phyloP scores from a whole-genome alignment of 2,888 invertebrate genomes.

The Netelia melanura region DNA sequence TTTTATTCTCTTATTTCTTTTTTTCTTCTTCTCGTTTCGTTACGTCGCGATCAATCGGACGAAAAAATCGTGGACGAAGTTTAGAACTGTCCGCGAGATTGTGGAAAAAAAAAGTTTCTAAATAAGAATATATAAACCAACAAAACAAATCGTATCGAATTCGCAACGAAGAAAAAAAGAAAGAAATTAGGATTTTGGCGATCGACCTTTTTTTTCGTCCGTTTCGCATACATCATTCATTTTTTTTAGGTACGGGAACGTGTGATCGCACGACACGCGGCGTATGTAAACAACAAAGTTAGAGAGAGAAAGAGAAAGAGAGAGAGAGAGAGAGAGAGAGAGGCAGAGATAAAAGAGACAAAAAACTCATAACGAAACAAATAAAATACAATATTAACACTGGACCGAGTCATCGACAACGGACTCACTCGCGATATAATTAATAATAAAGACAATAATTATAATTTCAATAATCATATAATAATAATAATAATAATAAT shows the following conservation, averaged over 20 bases:
- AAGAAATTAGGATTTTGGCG: constrained; percentile 14
- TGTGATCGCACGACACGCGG: constrained; percentile 82
- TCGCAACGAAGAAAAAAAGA: constrained; percentile 48
- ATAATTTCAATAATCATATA: constrained; percentile 73
- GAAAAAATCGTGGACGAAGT: constrained; percentile 35
- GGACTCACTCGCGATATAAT: constrained; percentile 82
- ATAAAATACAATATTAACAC: constrained; percentile 85
- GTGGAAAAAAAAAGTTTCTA: constrained; percentile 38
- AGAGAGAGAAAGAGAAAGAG: constrained; percentile 29
- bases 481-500: constrained; percentile 75
- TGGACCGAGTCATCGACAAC: constrained; percentile 83
- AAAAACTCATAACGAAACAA: constrained; percentile 83
- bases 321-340: constrained; percentile 52
- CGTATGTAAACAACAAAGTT: constrained; percentile 81
- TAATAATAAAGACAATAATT: constrained; percentile 68
- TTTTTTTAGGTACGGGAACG: constrained; percentile 82
- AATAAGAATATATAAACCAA: constrained; percentile 54
- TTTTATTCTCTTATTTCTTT: constrained; percentile 27
- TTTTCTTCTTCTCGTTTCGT: constrained; percentile 37
- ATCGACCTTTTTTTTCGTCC: constrained; percentile 35
- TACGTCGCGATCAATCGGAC: constrained; percentile 29
- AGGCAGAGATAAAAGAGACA: constrained; percentile 69
- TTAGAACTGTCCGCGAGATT: constrained; percentile 49
- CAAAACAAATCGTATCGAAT: constrained; percentile 57
- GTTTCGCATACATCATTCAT: constrained; percentile 61